Conservation (phyloP, 2,888 invertebrate species). For the Calameuta idolon region DNA sequence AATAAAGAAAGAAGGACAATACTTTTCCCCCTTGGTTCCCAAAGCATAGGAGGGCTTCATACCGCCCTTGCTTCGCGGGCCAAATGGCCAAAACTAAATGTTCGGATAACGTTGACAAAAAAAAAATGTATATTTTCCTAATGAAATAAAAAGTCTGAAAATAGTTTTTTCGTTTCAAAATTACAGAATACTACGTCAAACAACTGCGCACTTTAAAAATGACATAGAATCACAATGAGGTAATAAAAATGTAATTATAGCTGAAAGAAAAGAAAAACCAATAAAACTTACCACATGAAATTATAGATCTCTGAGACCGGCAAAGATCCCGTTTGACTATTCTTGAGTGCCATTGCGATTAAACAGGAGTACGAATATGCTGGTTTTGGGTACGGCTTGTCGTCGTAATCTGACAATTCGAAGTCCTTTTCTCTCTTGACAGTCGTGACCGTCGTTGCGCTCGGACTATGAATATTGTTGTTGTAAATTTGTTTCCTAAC, state of each 20-base stretch:
- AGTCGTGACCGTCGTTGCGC: slow-evolving; percentile 32
- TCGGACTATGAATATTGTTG: slow-evolving; percentile 52
- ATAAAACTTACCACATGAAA: slow-evolving; percentile 90
- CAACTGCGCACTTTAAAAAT: not conserved
- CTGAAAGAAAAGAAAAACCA: slow-evolving; percentile 14
- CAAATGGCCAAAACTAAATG: slow-evolving; percentile 17
- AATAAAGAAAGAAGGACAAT: slow-evolving; percentile 61
- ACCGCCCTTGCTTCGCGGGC: slow-evolving; percentile 26
- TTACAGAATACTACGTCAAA: not conserved
- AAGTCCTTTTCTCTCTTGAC: slow-evolving; percentile 58
- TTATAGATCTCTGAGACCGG: slow-evolving; percentile 99
- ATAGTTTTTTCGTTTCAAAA: not conserved
- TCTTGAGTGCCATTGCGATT: slow-evolving; percentile 97
- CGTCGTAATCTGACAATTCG: slow-evolving; percentile 66
- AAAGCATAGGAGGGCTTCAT: slow-evolving; percentile 39
- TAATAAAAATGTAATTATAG: not conserved
- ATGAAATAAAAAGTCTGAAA: not conserved
- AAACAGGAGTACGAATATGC: slow-evolving; percentile 98
- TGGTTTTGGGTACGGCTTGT: slow-evolving; percentile 89
- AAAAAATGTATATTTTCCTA: not conserved
- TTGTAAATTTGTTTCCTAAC: slow-evolving; percentile 62
- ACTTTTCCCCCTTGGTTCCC: slow-evolving; percentile 47
- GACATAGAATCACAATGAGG: not conserved
- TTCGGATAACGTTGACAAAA: not conserved
- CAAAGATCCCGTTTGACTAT: slow-evolving; percentile 92